Base-by-base conservation (phyloP, 2,888 invertebrate genomes). In the Lasioglossum marginatum region DNA sequence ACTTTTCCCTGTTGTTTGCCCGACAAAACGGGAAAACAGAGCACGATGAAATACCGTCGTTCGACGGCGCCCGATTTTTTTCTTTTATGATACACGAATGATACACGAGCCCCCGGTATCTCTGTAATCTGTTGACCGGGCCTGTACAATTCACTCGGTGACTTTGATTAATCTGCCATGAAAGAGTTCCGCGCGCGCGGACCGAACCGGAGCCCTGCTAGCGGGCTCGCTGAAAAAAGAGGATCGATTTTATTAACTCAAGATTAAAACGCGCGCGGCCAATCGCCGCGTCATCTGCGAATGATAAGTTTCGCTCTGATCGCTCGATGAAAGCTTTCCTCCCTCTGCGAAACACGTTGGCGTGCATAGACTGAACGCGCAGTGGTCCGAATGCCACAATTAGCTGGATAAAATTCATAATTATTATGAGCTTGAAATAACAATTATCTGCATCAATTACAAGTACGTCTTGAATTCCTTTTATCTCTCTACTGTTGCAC, bases 111-210 rank as follows among this genome's bases (percentile, higher is more conserved):
- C 34, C 34, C 66, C 72, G 63, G 52, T 60, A 71, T 81, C 82
- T 81, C 72, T 77, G 83, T 82, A 82, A 77, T 82, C 77, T 60
- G 83, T 83, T 77, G 66, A 83, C 73, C 82, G 82, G 77, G 77
- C 40, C 77, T 45, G 73, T 23, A 68, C 82, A 66, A 83, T 82
- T 83, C 83, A 82, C 66, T 63, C 82, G 37, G 52, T 63, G 82
- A 83, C 72, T 82, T 83, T 77, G 83, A 83, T 83, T 82, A 82
- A 83, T 83, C 52, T 57, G 31, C 66, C n/a, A 40, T 43, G 72
- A 71, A 81, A 68, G 57, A 43, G 70, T 48, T 52, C 34, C 66
- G 31, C 8, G 27, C 66, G 5, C 27, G 14, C 27, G 2, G 14
- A 52, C 60, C 27, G 27, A 27, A 14, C 14, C 60, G 27, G 8